Conservation (phyloP, 2,113 vertebrate genomes). For the Riparia riparia region DNA sequence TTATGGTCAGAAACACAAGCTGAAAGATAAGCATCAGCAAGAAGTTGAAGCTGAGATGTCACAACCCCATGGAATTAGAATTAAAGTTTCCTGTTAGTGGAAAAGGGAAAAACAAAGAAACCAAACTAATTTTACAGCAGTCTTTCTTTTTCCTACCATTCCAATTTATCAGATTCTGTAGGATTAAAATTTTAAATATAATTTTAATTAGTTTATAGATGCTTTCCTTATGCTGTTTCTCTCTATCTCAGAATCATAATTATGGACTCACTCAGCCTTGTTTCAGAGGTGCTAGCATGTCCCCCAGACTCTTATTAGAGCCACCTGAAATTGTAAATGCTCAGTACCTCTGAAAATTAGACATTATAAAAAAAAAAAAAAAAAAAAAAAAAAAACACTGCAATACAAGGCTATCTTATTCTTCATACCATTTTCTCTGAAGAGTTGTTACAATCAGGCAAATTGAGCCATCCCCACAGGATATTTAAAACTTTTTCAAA, state of each 20-base stretch:
- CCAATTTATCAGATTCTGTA: neutral
- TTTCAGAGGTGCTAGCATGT: neutral
- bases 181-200: neutral
- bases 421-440: neutral
- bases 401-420: neutral
- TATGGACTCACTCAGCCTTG: neutral
- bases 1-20: neutral
- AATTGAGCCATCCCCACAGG: neutral
- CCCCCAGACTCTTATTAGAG: neutral
- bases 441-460: neutral
- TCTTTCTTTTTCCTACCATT: neutral
- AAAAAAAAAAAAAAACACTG: neutral
- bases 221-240: neutral
- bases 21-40: neutral
- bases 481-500: neutral
- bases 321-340: neutral
- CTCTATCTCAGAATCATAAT: neutral
- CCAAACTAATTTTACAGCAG: neutral
- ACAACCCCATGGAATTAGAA: neutral
- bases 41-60: neutral
- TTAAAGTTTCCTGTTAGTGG: neutral
- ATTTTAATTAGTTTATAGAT: neutral
- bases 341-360: neutral
- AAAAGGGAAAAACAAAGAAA: neutral
- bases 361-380: no score